A percentile compares a stretch with the other conserved stretches of the same genome.
These are phyloP conservation scores for Chamaea fasciata DNA, from an alignment of 2,113 vertebrate genomes.

Conservation along the genomic window DNA sequence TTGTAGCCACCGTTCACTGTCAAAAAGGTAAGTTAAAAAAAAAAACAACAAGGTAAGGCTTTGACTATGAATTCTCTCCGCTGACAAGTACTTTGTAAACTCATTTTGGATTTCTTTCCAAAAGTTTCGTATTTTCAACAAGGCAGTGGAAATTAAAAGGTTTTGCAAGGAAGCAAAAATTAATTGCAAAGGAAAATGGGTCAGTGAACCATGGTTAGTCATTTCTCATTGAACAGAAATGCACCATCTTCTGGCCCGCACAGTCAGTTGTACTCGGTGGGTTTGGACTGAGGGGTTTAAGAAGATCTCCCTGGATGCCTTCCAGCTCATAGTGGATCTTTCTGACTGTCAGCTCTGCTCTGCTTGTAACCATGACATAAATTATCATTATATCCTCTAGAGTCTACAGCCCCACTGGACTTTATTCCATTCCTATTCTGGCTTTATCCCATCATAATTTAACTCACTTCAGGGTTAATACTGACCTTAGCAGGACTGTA, in stretches of 20 bases:
- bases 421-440: background rate
- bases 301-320: background rate
- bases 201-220: background rate
- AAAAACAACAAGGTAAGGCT: background rate
- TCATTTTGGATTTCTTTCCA: background rate
- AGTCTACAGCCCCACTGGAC: background rate
- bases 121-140: background rate
- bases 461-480: background rate
- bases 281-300: background rate
- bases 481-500: background rate
- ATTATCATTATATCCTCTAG: background rate
- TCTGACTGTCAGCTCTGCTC: background rate
- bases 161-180: background rate
- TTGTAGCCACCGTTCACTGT: slow-evolving; percentile 76
- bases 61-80: background rate
- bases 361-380: background rate
- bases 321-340: background rate
- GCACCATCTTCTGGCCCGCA: background rate
- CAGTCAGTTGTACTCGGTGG: background rate
- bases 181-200: background rate
- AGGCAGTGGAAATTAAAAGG: background rate
- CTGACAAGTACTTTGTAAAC: background rate
- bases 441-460: background rate
- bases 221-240: background rate
- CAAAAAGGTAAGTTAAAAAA: background rate